Evolutionary conservation across 2,113 vertebrate genomes (phyloP).

Genomic region (Etheostoma cragini): DNA sequence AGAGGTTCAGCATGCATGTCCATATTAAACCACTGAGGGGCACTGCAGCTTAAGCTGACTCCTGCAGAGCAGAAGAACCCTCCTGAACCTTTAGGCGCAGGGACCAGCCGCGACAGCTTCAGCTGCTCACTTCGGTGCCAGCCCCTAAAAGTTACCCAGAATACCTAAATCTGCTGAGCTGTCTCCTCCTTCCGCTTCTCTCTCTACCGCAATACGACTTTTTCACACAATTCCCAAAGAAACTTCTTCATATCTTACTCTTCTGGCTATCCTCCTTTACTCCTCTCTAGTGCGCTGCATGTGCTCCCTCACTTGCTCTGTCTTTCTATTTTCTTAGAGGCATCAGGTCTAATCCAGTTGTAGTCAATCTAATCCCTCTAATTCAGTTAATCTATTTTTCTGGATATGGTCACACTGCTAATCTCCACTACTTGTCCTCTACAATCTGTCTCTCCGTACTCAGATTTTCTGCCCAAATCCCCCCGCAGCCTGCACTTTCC

Average conservation of each 20-base stretch:
- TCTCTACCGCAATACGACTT: slow-evolving; percentile 74
- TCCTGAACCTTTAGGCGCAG: slow-evolving; percentile 47
- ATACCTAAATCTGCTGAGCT: slow-evolving; percentile 81
- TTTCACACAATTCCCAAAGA: slow-evolving; percentile 56
- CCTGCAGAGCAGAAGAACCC: slow-evolving; percentile 30
- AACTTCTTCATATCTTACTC: slow-evolving; percentile 60
- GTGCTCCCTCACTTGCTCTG: slow-evolving; percentile 31
- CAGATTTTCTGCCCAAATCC: slow-evolving; percentile 51
- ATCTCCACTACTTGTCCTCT: slow-evolving; percentile 49
- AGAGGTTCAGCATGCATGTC: not conserved
- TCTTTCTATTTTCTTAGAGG: slow-evolving; percentile 57
- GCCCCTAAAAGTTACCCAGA: slow-evolving; percentile 73
- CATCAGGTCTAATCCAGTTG: slow-evolving; percentile 67
- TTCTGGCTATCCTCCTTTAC: slow-evolving; percentile 24
- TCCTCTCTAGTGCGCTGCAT: not conserved
- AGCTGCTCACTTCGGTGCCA: slow-evolving; percentile 66
- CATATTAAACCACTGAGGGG: slow-evolving; percentile 65
- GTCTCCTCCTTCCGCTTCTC: slow-evolving; percentile 56
- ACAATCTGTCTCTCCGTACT: slow-evolving; percentile 47
- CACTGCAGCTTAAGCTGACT: slow-evolving; percentile 70
- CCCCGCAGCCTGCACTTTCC: slow-evolving; percentile 34
- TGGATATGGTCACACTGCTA: slow-evolving; percentile 70
- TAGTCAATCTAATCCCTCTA: slow-evolving; percentile 78
- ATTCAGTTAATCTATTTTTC: slow-evolving; percentile 80
- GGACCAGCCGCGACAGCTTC: slow-evolving; percentile 38